Conservation (phyloP, 1,140 invertebrate genomes). For the Panonychus citri region DNA sequence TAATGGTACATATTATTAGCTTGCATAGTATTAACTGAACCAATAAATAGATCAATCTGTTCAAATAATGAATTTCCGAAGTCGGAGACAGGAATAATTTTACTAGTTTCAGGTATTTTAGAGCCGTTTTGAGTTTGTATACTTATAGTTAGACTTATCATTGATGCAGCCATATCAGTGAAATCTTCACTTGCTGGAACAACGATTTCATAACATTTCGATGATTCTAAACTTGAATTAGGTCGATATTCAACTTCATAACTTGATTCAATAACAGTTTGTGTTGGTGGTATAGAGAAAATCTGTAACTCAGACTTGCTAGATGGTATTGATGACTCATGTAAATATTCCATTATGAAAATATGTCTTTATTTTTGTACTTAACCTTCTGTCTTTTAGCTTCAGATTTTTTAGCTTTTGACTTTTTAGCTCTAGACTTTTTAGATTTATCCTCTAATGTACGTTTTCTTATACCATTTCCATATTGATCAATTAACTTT, state of each 20-base stretch:
- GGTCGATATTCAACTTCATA: not conserved
- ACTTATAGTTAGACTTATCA: not conserved
- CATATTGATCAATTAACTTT: not conserved
- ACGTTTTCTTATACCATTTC: not conserved
- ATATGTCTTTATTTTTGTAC: not conserved
- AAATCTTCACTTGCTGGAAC: not conserved
- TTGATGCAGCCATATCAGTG: not conserved
- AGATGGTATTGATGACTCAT: not conserved
- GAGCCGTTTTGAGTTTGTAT: not conserved
- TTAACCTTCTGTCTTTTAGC: not conserved
- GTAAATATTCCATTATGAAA: not conserved
- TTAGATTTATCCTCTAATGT: too few species aligned
- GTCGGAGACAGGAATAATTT: not conserved
- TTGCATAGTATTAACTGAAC: not conserved
- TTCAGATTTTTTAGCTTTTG: not conserved
- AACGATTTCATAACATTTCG: not conserved
- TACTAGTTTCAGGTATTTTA: not conserved
- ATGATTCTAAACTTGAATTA: not conserved
- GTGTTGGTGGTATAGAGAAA: not conserved
- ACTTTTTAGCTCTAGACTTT: too few species aligned
- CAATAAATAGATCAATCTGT: not conserved
- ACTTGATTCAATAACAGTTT: not conserved
- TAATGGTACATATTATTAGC: not conserved
- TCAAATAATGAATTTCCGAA: not conserved
- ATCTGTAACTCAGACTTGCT: not conserved